Evolutionary conservation across 1,140 invertebrate species (phyloP).

Genomic region (Drosophila sechellia): DNA sequence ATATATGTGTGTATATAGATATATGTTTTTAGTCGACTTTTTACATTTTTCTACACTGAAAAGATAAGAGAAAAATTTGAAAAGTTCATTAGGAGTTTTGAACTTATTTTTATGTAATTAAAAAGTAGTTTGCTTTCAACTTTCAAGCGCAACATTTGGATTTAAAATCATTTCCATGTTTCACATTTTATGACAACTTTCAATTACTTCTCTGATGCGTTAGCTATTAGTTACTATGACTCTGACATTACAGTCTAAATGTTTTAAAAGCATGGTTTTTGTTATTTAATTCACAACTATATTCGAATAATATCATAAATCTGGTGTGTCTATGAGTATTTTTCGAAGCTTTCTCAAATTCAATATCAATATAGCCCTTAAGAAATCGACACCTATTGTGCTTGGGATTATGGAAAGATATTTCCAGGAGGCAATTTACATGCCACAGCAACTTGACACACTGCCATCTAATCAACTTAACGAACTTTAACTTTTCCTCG

Average conservation of each 20-base stretch:
- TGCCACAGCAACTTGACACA: slow-evolving; percentile 25
- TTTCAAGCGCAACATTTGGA: too few species aligned
- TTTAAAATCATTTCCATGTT: too few species aligned
- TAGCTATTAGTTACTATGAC: too few species aligned
- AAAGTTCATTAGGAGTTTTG: slow-evolving; percentile 10
- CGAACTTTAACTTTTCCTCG: slow-evolving; percentile 55
- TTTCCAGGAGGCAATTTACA: slow-evolving; percentile 38
- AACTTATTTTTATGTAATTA: neutral
- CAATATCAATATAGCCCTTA: slow-evolving; percentile 53
- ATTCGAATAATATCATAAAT: too few species aligned
- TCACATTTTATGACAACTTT: too few species aligned
- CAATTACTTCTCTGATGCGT: too few species aligned
- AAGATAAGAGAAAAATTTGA: slow-evolving; percentile 38
- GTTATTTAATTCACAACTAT: too few species aligned
- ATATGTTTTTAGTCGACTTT: slow-evolving; percentile 77
- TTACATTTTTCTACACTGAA: slow-evolving; percentile 84
- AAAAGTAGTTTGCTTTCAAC: neutral
- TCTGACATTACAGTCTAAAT: too few species aligned
- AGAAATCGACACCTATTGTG: slow-evolving; percentile 44
- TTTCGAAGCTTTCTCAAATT: too few species aligned
- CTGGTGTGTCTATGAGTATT: too few species aligned
- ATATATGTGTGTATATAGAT: slow-evolving; percentile 60
- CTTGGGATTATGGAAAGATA: slow-evolving; percentile 13
- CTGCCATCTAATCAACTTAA: slow-evolving; percentile 70
- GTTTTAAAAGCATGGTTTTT: too few species aligned